Percentiles rank a stretch among this genome's conserved stretches.
Evolutionary conservation across 2,113 vertebrate genomes (phyloP).

Genomic region (Solenodon paradoxus): DNA sequence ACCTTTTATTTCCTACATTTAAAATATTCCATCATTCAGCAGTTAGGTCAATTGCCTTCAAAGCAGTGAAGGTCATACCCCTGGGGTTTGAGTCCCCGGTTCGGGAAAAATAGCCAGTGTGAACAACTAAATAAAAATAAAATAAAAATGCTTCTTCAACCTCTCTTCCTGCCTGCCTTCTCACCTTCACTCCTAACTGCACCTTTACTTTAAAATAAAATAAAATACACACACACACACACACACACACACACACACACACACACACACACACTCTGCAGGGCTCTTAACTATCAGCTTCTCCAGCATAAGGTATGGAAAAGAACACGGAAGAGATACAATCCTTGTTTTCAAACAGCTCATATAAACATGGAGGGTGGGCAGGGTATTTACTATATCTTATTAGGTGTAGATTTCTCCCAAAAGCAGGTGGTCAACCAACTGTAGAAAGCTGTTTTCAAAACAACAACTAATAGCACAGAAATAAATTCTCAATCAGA

Average conservation of each 20-base stretch:
- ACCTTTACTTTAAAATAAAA: too few species aligned
- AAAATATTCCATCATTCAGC: conserved; percentile 22
- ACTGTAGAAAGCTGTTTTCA: conserved; percentile 8
- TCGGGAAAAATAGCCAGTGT: too few species aligned
- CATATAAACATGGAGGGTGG: not conserved
- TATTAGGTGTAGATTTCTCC: conserved; percentile 8
- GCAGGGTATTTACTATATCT: not conserved
- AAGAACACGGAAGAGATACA: not conserved
- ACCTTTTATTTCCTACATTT: conserved; percentile 9
- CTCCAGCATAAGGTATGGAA: not conserved
- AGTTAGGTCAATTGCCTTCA: not conserved
- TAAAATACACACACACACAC: too few species aligned
- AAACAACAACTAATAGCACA: conserved; percentile 32
- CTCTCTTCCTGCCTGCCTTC: too few species aligned
- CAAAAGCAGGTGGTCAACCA: conserved; percentile 32
- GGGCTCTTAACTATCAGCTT: not conserved
- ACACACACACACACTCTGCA: not conserved
- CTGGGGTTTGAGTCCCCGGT: too few species aligned
- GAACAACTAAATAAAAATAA: too few species aligned
- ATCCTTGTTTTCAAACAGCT: not conserved
- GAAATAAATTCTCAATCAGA: conserved; percentile 39
- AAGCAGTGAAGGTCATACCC: too few species aligned
- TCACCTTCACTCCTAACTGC: too few species aligned
- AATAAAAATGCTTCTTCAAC: too few species aligned
- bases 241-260: too few species aligned